Conservation (phyloP, 1,140 invertebrate genomes). For the Caenorhabditis elegans region DNA sequence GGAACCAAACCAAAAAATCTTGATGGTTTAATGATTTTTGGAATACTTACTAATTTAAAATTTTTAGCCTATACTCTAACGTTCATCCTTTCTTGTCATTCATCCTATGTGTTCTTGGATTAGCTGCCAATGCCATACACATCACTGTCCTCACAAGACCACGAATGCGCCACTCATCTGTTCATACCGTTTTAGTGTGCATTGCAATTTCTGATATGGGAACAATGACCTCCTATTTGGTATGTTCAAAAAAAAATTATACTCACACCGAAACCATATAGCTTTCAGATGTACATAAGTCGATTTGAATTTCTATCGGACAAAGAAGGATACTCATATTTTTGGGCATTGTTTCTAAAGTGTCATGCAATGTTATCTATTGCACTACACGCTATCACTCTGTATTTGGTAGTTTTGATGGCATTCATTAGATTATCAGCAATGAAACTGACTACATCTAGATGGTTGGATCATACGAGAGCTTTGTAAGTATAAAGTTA, state of each 20-base stretch:
- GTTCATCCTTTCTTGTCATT: conserved; percentile 54
- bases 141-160: conserved; percentile 52
- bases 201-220: conserved; percentile 58
- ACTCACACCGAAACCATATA: too few relatives aligned
- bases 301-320: conserved; percentile 54
- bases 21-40: too few relatives aligned
- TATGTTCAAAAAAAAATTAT: too few relatives aligned
- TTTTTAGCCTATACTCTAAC: conserved; percentile 52
- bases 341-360: conserved; percentile 43
- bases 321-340: conserved; percentile 32
- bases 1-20: too few relatives aligned
- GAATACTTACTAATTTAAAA: too few relatives aligned
- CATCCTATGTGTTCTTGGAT: conserved; percentile 51
- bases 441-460: conserved; percentile 47
- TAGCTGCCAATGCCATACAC: conserved; percentile 50
- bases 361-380: conserved; percentile 55
- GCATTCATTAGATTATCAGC: conserved; percentile 54
- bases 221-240: conserved; percentile 55
- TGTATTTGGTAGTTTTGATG: conserved; percentile 58
- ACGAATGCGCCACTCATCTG: conserved; percentile 50
- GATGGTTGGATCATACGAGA: conserved; percentile 52
- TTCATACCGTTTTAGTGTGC: conserved; percentile 52
- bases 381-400: conserved; percentile 56
- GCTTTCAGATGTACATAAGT: conserved; percentile 56
- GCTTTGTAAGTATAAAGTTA: conserved; percentile 41